Conservation (phyloP, 2,888 invertebrate genomes). For the Colostygia pectinataria region DNA sequence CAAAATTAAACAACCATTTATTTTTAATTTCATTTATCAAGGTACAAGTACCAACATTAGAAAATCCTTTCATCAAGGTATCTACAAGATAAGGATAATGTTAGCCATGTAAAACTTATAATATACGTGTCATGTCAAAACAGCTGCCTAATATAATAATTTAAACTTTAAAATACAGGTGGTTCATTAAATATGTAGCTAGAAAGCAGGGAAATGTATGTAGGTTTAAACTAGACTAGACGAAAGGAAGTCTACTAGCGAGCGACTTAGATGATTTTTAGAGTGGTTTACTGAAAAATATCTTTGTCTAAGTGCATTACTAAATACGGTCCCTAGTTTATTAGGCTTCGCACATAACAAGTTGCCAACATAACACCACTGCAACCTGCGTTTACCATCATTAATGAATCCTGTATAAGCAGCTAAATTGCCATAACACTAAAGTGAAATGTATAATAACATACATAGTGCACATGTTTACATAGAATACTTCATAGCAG, state of each 20-base stretch:
- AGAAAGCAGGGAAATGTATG: too few species aligned
- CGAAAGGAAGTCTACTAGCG: too few species aligned
- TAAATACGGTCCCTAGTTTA: too few species aligned
- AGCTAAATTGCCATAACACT: slow-evolving; percentile 4
- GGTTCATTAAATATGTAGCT: neutral
- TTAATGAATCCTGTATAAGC: neutral
- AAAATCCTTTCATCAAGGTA: slow-evolving; percentile 38
- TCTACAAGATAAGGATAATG: slow-evolving; percentile 53
- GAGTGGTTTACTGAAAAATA: too few species aligned
- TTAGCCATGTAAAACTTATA: slow-evolving; percentile 48
- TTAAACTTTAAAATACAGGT: neutral
- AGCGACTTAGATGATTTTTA: too few species aligned
- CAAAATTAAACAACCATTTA: slow-evolving; percentile 28
- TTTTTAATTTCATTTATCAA: slow-evolving; percentile 64
- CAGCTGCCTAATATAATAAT: neutral
- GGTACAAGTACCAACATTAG: slow-evolving; percentile 61
- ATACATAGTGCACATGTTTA: slow-evolving; percentile 25
- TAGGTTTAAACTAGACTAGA: too few species aligned
- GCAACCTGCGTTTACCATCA: too few species aligned
- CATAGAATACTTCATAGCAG: slow-evolving; percentile 22
- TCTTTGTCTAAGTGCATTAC: too few species aligned
- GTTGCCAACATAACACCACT: too few species aligned
- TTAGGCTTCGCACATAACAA: too few species aligned
- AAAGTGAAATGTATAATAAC: neutral
- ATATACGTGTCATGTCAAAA: slow-evolving; percentile 8